Evolutionary conservation across 2,888 invertebrate species (phyloP).

Genomic region (Branchellion lobata): DNA sequence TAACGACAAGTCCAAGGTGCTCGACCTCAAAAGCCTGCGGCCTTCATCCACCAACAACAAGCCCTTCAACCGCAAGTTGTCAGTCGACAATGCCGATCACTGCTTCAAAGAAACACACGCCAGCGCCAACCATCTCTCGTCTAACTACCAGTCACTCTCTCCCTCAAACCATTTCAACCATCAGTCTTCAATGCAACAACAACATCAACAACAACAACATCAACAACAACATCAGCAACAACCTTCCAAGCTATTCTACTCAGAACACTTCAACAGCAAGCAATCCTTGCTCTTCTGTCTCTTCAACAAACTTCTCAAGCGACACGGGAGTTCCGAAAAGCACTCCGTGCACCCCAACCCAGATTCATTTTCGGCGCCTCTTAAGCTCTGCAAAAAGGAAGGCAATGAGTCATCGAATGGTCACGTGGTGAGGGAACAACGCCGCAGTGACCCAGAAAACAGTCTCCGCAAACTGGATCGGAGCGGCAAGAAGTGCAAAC

Average conservation of each 20-base stretch:
- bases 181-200: too few relatives aligned
- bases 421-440: constrained; percentile 14
- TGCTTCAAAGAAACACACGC: too few relatives aligned
- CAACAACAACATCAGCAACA: too few relatives aligned
- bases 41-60: constrained; percentile 38
- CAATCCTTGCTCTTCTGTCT: background rate
- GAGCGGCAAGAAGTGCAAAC: too few relatives aligned
- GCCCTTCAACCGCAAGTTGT: constrained; percentile 16
- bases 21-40: constrained; percentile 56
- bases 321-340: background rate
- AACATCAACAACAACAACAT: background rate
- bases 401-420: background rate
- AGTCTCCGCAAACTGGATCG: background rate
- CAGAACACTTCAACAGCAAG: background rate
- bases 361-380: too few relatives aligned
- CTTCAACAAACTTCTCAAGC: background rate
- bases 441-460: background rate
- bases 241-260: too few relatives aligned
- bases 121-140: constrained; percentile 9
- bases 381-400: too few relatives aligned
- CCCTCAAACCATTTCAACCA: background rate
- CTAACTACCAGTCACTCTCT: background rate
- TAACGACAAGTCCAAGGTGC: constrained; percentile 66
- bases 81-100: background rate
- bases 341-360: too few relatives aligned